These are phyloP conservation scores for Halcyon chelicuti DNA, from an alignment of 2,797 vertebrate genomes.

Conservation along the genomic window DNA sequence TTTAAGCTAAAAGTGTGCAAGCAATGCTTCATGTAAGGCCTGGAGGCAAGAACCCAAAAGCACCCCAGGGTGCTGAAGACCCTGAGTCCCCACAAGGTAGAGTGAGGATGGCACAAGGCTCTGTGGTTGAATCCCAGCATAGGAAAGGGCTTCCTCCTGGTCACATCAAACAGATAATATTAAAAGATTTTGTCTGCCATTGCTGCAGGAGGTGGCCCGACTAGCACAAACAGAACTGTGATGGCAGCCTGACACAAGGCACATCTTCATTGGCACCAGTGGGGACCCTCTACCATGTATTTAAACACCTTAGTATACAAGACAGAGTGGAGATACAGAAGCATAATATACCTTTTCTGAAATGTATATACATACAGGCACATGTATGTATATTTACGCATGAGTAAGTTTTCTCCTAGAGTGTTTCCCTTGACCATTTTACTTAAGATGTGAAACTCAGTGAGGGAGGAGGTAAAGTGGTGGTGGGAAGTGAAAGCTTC, in stretches of 20 bases:
- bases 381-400: fast-evolving
- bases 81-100: fast-evolving
- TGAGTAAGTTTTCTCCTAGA: not conserved
- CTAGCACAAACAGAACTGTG: not conserved
- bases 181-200: not conserved
- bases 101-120: not conserved
- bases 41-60: not conserved
- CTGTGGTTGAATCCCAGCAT: fast-evolving
- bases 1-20: not conserved
- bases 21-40: not conserved
- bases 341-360: not conserved
- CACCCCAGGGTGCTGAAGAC: fast-evolving
- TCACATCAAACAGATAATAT: not conserved
- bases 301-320: fast-evolving
- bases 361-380: fast-evolving
- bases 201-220: not conserved
- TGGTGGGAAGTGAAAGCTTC: fast-evolving
- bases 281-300: fast-evolving
- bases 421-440: not conserved
- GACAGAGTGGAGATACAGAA: not conserved
- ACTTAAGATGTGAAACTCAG: not conserved
- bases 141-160: not conserved
- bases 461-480: not conserved
- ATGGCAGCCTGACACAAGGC: fast-evolving
- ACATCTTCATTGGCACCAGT: fast-evolving